phyloP scores from a whole-genome alignment of 2,888 invertebrate species.

The Steinernema carpocapsae region DNA sequence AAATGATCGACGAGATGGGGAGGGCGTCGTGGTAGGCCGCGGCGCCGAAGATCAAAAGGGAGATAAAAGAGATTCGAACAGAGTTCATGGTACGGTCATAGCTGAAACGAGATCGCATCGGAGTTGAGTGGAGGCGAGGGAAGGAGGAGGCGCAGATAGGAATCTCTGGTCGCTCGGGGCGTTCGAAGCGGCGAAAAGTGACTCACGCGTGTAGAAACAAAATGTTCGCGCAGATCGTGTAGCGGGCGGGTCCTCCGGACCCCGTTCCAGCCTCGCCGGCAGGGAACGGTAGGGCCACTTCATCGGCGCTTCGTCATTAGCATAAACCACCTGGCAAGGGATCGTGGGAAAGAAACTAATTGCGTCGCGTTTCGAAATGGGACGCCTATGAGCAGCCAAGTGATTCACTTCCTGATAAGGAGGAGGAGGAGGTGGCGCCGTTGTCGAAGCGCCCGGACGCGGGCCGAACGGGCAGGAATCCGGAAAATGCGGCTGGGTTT shows the following conservation, averaged over 20 bases:
- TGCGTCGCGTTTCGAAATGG: slow-evolving; percentile 23
- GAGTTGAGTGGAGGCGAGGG: neutral
- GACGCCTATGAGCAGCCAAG: slow-evolving; percentile 1
- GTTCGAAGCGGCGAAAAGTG: slow-evolving; percentile 31
- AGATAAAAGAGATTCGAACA: slow-evolving; percentile 13
- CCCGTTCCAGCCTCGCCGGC: neutral
- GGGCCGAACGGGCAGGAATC: neutral
- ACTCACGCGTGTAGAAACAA: slow-evolving; percentile 26
- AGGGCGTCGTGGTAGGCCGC: slow-evolving; percentile 26
- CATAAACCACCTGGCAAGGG: slow-evolving; percentile 17
- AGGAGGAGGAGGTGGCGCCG: slow-evolving; percentile 1
- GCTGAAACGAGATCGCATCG: slow-evolving; percentile 30
- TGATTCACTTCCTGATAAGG: slow-evolving; percentile 30
- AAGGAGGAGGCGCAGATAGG: slow-evolving; percentile 19
- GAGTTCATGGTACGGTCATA: slow-evolving; percentile 33
- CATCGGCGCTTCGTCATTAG: slow-evolving; percentile 8
- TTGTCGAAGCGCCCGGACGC: neutral
- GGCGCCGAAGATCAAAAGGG: slow-evolving; percentile 16
- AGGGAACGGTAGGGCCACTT: neutral
- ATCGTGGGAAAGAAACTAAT: slow-evolving; percentile 32
- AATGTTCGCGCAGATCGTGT: slow-evolving; percentile 10
- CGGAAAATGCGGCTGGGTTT: slow-evolving; percentile 1
- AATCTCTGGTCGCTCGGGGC: slow-evolving; percentile 35
- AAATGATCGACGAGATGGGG: slow-evolving; percentile 34
- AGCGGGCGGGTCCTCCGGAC: neutral